A percentile compares a stretch with the other conserved stretches of the same genome.
phyloP scores from a whole-genome alignment of 2,113 vertebrate species.

The Stictonetta naevosa region DNA sequence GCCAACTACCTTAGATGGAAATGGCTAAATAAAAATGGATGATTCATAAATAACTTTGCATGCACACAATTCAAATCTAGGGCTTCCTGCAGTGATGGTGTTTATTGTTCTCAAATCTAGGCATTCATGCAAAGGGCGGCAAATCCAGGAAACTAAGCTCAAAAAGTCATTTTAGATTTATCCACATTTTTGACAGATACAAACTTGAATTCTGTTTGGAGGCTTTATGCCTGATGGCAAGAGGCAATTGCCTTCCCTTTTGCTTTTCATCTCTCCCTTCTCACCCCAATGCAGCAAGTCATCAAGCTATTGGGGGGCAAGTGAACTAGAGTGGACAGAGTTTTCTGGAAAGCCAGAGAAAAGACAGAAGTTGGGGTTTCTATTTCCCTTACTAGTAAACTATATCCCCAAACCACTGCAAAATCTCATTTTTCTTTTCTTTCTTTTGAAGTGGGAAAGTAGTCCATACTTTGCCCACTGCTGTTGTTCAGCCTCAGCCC shows the following conservation, averaged over 20 bases:
- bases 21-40: background rate
- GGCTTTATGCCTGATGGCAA: background rate
- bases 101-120: constrained; percentile 36
- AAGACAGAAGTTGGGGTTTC: background rate
- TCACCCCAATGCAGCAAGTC: background rate
- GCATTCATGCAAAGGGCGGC: background rate
- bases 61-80: background rate
- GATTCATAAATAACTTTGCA: constrained; percentile 31
- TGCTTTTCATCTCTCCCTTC: background rate
- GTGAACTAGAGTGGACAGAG: background rate
- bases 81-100: background rate
- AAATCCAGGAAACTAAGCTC: background rate
- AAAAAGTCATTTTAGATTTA: background rate
- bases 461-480: background rate
- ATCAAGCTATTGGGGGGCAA: background rate
- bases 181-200: background rate
- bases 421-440: background rate
- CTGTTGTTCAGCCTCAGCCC: background rate
- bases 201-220: background rate
- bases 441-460: background rate
- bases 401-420: background rate
- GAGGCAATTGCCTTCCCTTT: background rate
- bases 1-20: constrained; percentile 44
- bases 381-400: background rate
- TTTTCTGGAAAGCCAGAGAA: background rate